A percentile compares a stretch with the other conserved stretches of the same genome.
These are phyloP conservation scores for Campylorhamphus procurvoides DNA, from an alignment of 2,113 vertebrate species.

Conservation along the genomic window DNA sequence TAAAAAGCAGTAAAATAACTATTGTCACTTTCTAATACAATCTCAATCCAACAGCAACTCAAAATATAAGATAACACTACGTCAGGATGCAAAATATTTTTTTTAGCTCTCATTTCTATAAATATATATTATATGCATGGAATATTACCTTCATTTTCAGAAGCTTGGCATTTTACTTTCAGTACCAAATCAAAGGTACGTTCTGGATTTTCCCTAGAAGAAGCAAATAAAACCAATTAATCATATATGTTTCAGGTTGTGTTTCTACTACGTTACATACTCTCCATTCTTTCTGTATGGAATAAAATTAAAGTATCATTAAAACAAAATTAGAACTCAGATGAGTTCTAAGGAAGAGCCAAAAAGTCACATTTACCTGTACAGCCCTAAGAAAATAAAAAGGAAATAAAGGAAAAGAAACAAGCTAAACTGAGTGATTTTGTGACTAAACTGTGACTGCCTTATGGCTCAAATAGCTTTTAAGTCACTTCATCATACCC, in stretches of 20 bases:
- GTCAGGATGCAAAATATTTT: background rate
- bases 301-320: background rate
- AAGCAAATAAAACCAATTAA: conserved; percentile 33
- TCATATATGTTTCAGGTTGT: background rate
- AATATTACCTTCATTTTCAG: conserved; percentile 89
- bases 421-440: background rate
- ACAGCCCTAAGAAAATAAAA: background rate
- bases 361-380: background rate
- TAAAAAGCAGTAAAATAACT: background rate
- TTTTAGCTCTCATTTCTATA: background rate
- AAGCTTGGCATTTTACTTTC: conserved; percentile 88
- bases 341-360: background rate
- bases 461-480: background rate
- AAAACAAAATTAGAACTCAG: background rate
- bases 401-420: background rate
- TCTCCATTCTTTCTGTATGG: background rate
- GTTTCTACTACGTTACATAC: background rate
- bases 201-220: conserved; percentile 90
- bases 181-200: conserved; percentile 94
- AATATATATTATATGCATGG: background rate
- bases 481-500: background rate
- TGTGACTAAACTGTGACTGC: background rate
- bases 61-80: background rate
- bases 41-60: background rate
- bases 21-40: background rate